Base-by-base conservation (phyloP, 2,888 invertebrate species). In the Xestia xanthographa region DNA sequence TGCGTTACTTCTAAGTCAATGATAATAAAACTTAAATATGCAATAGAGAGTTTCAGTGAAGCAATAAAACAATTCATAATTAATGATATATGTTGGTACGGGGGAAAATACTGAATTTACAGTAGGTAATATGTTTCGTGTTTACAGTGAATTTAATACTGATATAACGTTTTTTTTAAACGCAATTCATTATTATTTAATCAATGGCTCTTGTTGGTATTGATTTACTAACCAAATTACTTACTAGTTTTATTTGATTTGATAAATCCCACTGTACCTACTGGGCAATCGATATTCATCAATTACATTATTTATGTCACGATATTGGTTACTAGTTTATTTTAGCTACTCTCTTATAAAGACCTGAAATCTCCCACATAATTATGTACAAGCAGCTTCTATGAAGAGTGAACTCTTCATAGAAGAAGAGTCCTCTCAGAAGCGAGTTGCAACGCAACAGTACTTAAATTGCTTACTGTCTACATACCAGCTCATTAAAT, bases 241-340 rank as follows among this genome's bases (percentile, higher is more conserved):
- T 41, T 3, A 17, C 2, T 62, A 12, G 12, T 3, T 62, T 17
- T 34, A 60, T 38, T 22, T 34, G 60, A 20, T 41, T 77, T 63
- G n/a, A 1, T 20, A 63, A 63, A 20, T 50, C 38, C 14, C 14
- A 20, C 29, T 9, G 3, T 12, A 17, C 72, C 12, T 79, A 87
- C 79, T 38, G 3, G 11, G 3, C n/a, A 38, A 6, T 14, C 38
- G n/a, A 14, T 14, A 14, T 14, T n/a, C 63, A 63, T 22, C n/a
- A 12, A 41, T 38, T 14, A 34, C 8, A 62, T 5, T 34, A 8
- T 11, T 5, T 22, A 5, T 34, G 9, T 22, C 20, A 22, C 22
- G 62, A 38, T 22, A 38, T 38, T 56, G 17, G 53, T 50, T 22
- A n/a, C 53, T 62, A 22, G 6, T 62, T 62, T 38, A 38, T 38